Conservation (phyloP, 2,888 invertebrate species). For the Nasonovia ribisnigri region DNA sequence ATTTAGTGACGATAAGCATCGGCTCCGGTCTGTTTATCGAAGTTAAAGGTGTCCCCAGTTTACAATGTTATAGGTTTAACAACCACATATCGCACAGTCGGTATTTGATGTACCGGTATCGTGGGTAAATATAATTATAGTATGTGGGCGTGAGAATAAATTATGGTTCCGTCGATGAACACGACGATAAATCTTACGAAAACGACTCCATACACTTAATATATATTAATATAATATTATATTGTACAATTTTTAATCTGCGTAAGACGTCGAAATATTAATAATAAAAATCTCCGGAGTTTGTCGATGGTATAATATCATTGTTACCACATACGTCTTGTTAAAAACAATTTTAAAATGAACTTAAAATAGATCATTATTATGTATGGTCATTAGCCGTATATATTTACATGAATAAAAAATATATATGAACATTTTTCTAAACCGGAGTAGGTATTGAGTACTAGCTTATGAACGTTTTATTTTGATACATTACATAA, state of each 20-base stretch:
- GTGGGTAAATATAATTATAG: background rate
- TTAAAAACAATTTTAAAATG: background rate
- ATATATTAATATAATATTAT: background rate
- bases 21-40: background rate
- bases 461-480: background rate
- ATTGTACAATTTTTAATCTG: background rate
- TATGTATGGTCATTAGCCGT: background rate
- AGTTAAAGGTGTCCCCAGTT: background rate
- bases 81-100: background rate
- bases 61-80: background rate
- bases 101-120: background rate
- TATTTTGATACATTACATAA: too few relatives aligned
- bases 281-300: background rate
- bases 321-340: background rate
- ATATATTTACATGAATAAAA: background rate
- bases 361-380: background rate
- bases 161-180: background rate
- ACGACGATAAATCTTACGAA: background rate
- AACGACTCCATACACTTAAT: background rate
- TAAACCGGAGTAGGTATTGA: too few relatives aligned
- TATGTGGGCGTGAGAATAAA: conserved; percentile 8
- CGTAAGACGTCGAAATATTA: background rate
- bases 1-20: conserved; percentile 15
- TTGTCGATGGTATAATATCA: background rate
- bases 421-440: background rate